Evolutionary conservation across 2,888 invertebrate genomes (phyloP).

Genomic region (Trissolcus japonicus): DNA sequence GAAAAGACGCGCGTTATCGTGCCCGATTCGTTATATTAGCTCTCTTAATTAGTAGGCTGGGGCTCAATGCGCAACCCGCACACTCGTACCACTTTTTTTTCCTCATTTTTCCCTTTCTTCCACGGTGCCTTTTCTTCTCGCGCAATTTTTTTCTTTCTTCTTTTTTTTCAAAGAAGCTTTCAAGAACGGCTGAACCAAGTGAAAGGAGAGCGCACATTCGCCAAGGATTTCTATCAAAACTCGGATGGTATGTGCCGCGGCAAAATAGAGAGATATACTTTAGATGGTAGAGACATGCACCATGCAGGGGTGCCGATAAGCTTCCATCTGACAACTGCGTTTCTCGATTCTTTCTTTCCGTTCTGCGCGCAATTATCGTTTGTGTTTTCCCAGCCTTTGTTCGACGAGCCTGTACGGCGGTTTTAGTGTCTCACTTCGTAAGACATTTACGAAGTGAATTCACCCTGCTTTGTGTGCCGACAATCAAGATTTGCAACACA

Average conservation of each 20-base stretch:
- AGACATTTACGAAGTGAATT: too few species aligned
- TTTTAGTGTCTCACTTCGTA: too few species aligned
- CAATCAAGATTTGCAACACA: too few species aligned
- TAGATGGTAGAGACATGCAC: too few species aligned
- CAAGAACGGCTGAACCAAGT: slow-evolving; percentile 45
- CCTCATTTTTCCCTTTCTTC: slow-evolving; percentile 3
- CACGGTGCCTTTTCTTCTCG: slow-evolving; percentile 14
- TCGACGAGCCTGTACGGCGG: too few species aligned
- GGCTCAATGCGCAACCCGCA: slow-evolving; percentile 39
- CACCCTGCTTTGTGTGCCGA: too few species aligned
- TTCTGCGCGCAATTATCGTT: too few species aligned
- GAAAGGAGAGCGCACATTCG: slow-evolving; percentile 40
- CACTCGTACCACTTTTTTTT: slow-evolving; percentile 22
- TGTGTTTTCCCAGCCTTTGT: too few species aligned
- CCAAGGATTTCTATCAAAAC: slow-evolving; percentile 37
- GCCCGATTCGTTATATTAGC: slow-evolving; percentile 72
- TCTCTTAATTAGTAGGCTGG: slow-evolving; percentile 69
- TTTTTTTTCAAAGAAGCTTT: slow-evolving; percentile 19
- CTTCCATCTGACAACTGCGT: too few species aligned
- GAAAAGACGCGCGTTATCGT: slow-evolving; percentile 56
- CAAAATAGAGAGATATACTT: slow-evolving; percentile 4
- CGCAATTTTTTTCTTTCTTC: background rate
- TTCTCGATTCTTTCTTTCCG: too few species aligned
- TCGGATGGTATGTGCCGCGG: slow-evolving; percentile 1
- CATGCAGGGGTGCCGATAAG: too few species aligned